Percentiles rank a stretch among this genome's conserved stretches.
These are phyloP conservation scores for Anarsia innoxiella DNA, from an alignment of 2,888 invertebrate species.

Conservation along the genomic window DNA sequence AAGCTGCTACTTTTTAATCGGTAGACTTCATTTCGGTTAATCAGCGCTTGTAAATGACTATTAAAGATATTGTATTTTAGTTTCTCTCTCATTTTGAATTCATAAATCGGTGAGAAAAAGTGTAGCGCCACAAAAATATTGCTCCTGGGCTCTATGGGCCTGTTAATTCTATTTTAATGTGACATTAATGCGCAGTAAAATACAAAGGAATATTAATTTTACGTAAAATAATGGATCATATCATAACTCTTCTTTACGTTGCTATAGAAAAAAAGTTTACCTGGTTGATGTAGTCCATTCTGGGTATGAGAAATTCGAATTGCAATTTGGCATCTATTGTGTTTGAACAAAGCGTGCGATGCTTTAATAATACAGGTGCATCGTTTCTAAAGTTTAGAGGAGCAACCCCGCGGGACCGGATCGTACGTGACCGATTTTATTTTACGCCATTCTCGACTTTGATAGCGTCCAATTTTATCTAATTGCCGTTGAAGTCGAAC, in stretches of 20 bases:
- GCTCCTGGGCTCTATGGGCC: not conserved
- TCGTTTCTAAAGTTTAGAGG: constrained; percentile 45
- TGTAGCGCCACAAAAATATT: not conserved
- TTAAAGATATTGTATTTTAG: no score
- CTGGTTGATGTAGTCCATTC: constrained; percentile 41
- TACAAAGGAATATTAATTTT: constrained; percentile 16
- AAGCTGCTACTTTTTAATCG: no score
- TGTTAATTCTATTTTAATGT: constrained; percentile 10
- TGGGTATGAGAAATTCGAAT: constrained; percentile 60
- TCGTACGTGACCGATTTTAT: constrained; percentile 63
- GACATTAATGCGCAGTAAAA: constrained; percentile 11
- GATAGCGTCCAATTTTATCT: constrained; percentile 60
- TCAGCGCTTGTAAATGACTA: no score
- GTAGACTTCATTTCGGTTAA: no score
- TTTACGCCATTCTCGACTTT: constrained; percentile 57
- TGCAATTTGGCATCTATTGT: constrained; percentile 71
- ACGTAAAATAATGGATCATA: constrained; percentile 26
- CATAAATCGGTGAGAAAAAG: no score
- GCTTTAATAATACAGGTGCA: constrained; percentile 71
- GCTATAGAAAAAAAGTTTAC: constrained; percentile 42
- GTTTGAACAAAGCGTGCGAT: constrained; percentile 63
- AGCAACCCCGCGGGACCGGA: constrained; percentile 15
- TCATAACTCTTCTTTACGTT: constrained; percentile 29
- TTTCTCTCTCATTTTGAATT: no score
- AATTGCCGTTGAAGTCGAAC: constrained; percentile 64